These are phyloP conservation scores for Potorous gilbertii DNA, from an alignment of 2,797 vertebrate species.

Conservation along the genomic window DNA sequence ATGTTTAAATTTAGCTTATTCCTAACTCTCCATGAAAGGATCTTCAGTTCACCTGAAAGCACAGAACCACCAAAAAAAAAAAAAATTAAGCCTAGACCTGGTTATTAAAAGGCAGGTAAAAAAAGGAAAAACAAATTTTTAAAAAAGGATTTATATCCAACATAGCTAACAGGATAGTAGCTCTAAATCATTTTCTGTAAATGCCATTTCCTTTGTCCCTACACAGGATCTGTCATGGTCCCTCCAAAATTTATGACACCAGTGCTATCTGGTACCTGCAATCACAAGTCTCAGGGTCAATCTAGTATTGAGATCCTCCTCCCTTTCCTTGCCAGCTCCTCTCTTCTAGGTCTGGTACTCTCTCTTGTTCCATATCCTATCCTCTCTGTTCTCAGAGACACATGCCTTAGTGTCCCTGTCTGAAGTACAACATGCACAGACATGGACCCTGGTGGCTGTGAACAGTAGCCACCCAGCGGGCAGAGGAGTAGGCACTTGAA, in stretches of 20 bases:
- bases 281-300: neutral
- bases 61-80: neutral
- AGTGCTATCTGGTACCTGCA: neutral
- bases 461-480: neutral
- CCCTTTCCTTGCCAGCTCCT: neutral
- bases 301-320: neutral
- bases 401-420: neutral
- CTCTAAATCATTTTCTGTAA: neutral
- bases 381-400: neutral
- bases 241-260: neutral
- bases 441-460: neutral
- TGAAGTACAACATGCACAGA: neutral
- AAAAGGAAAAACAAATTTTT: too few relatives aligned
- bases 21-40: neutral
- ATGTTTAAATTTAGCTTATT: neutral
- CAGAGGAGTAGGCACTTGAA: too few relatives aligned
- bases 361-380: neutral
- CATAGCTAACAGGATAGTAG: neutral
- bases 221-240: neutral
- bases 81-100: neutral
- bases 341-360: neutral
- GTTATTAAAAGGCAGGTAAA: too few relatives aligned
- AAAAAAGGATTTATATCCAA: neutral
- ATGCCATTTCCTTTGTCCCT: neutral
- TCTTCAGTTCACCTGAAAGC: neutral